Percentiles rank a stretch among this genome's conserved stretches.
phyloP scores from a whole-genome alignment of 2,888 invertebrate genomes.

The Caenorhabditis sp. region DNA sequence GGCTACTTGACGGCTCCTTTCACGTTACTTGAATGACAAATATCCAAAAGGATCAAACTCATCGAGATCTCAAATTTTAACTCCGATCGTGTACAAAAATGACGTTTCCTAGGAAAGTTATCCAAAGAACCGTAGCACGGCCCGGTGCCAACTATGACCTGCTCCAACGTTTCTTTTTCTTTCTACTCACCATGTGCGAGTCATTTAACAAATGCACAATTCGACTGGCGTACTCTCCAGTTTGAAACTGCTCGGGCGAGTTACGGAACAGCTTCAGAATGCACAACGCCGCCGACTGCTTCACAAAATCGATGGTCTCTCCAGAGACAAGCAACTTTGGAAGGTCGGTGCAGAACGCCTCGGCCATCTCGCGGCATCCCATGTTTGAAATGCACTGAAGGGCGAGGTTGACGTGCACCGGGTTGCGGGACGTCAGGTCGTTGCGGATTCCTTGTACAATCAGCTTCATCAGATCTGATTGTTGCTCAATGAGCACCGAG shows the following conservation, averaged over 20 bases:
- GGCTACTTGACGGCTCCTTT: no score
- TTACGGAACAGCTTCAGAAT: conserved; percentile 93
- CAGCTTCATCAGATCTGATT: conserved; percentile 97
- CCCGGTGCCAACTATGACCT: no score
- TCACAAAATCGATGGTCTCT: conserved; percentile 99
- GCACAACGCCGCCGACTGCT: conserved; percentile 98
- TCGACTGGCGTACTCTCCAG: conserved; percentile 96
- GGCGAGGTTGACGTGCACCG: conserved; percentile 97
- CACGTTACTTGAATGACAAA: no score
- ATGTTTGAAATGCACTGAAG: conserved; percentile 99
- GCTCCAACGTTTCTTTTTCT: no score
- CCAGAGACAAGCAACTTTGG: conserved; percentile 97
- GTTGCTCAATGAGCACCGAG: conserved; percentile 97
- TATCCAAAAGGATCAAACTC: no score
- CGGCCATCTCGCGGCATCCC: conserved; percentile 99
- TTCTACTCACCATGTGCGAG: conserved; percentile 90
- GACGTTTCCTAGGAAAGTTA: no score
- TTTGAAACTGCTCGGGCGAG: conserved; percentile 93
- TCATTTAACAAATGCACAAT: conserved; percentile 98
- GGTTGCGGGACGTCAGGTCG: conserved; percentile 91
- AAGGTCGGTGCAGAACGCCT: conserved; percentile 97
- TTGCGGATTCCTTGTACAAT: conserved; percentile 91
- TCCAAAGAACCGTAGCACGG: no score
- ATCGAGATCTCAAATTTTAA: no score
- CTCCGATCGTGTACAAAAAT: no score